Evolutionary conservation across 2,113 vertebrate genomes (phyloP).

Genomic region (Nyctibius bracteatus): DNA sequence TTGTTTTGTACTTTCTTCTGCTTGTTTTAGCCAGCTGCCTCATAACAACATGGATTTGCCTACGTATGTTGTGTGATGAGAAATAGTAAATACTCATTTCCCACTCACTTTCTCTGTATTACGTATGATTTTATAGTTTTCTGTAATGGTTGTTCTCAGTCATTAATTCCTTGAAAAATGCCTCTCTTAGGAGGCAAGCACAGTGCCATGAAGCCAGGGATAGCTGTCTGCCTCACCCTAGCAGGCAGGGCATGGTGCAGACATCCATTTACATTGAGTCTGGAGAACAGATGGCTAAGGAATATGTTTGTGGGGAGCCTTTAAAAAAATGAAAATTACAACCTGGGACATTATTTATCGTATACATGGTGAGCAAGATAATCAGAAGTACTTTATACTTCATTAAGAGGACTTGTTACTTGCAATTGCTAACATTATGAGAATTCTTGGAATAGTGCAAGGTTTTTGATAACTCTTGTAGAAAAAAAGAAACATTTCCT

Average conservation of each 20-base stretch:
- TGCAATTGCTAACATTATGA: background rate
- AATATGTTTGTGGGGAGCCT: background rate
- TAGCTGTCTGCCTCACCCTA: background rate
- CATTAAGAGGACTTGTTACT: background rate
- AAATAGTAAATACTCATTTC: background rate
- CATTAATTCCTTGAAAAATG: background rate
- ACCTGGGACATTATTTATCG: background rate
- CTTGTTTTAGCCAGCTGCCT: background rate
- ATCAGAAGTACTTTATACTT: background rate
- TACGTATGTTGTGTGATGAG: background rate
- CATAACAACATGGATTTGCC: background rate
- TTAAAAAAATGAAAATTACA: background rate
- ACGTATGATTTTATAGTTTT: background rate
- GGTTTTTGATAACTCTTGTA: background rate
- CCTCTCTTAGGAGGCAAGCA: background rate
- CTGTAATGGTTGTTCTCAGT: background rate
- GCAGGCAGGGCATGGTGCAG: background rate
- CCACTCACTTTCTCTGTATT: background rate
- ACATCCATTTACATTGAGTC: background rate
- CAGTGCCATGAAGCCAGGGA: background rate
- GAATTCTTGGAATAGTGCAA: background rate
- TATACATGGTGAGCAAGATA: background rate
- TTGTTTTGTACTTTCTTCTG: background rate
- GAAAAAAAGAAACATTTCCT: background rate
- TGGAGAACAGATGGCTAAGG: constrained; percentile 1